Evolutionary conservation across 2,888 invertebrate species (phyloP).

Genomic region (Aricia artaxerxes): DNA sequence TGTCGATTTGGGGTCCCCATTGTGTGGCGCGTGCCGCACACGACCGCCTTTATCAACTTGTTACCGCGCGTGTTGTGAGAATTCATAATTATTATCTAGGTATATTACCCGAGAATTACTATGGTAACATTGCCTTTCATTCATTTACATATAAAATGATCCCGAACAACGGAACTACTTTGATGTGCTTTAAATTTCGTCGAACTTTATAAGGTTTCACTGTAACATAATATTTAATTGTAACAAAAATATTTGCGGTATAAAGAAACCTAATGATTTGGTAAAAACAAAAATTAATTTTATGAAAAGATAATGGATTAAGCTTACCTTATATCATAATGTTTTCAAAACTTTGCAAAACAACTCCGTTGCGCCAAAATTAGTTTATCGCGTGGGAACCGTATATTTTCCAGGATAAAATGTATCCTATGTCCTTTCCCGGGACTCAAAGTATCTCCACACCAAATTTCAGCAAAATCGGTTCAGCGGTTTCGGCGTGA

Average conservation of each 20-base stretch:
- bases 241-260: not conserved
- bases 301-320: no score
- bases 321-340: no score
- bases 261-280: no score
- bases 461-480: no score
- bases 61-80: slow-evolving; percentile 54
- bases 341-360: no score
- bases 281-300: no score
- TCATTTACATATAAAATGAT: slow-evolving; percentile 37
- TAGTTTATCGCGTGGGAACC: no score
- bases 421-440: no score
- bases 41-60: slow-evolving; percentile 62
- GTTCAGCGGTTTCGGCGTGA: no score
- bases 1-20: slow-evolving; percentile 47
- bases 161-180: slow-evolving; percentile 6
- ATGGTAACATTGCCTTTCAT: slow-evolving; percentile 48
- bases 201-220: not conserved
- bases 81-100: slow-evolving; percentile 56
- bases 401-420: no score
- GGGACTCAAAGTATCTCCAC: no score
- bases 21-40: slow-evolving; percentile 67
- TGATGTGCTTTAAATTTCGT: slow-evolving; percentile 9
- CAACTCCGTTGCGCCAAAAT: no score
- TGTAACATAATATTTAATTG: not conserved
- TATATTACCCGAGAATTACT: slow-evolving; percentile 53